These are phyloP conservation scores for Varanus komodoensis DNA, from an alignment of 2,113 vertebrate species.

Conservation along the genomic window DNA sequence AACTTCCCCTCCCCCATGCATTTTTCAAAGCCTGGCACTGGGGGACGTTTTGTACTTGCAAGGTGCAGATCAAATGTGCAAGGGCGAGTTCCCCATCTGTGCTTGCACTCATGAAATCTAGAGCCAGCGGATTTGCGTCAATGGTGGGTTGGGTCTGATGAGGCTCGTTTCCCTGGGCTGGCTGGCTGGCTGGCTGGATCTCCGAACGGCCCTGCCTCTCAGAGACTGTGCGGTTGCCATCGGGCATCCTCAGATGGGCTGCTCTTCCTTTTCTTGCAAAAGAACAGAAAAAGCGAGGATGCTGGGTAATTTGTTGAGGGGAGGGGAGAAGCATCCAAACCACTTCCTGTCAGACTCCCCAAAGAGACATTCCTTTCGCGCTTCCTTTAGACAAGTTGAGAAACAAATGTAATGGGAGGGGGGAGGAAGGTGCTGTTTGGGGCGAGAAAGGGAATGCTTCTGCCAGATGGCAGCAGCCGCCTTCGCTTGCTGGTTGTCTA, in stretches of 20 bases:
- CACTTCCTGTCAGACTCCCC: slow-evolving; percentile 32
- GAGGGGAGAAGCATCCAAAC: slow-evolving; percentile 3
- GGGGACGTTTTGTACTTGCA: background rate
- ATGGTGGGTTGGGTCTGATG: background rate
- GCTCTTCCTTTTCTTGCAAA: background rate
- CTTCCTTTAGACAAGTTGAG: slow-evolving; percentile 38
- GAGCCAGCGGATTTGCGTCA: background rate
- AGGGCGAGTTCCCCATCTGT: background rate
- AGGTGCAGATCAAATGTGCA: no score
- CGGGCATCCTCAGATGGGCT: background rate
- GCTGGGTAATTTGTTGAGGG: background rate
- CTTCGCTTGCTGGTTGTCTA: background rate
- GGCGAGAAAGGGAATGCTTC: slow-evolving; percentile 1
- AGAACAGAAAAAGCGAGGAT: background rate
- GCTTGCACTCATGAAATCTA: background rate
- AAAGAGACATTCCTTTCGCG: slow-evolving; percentile 34
- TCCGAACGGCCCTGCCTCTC: background rate
- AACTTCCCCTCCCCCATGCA: background rate
- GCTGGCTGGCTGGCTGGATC: no score
- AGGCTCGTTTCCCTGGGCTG: background rate
- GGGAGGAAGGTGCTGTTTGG: background rate
- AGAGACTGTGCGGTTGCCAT: background rate
- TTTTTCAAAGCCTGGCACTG: background rate
- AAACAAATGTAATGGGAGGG: background rate
- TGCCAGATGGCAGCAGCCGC: slow-evolving; percentile 33